Evolutionary conservation across 2,888 invertebrate genomes (phyloP), one percentile per base, ranked within the genome.

Genomic region (Drosophila picticornis): DNA sequence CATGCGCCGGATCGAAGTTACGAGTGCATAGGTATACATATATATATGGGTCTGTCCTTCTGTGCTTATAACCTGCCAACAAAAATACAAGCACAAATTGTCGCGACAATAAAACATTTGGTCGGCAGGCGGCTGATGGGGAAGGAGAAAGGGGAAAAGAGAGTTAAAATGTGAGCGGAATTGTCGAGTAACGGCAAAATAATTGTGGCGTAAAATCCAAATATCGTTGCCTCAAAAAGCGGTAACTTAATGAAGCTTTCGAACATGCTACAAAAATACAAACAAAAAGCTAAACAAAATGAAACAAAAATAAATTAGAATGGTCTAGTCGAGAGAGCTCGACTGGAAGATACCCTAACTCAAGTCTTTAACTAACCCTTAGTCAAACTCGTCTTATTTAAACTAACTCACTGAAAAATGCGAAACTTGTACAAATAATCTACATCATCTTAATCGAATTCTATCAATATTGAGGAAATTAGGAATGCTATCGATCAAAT

Each of bases 121-220:
- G 38, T 32, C 56, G n/a, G 40, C n/a, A n/a, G 43, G 31, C 25
- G 29, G n/a, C 29, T 16, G 22, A 9, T 25, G 9, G 4, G 10
- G 2, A 9, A 46, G 4, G 1, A 16, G 22, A 10, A 51, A n/a
- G 50, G 11, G 40, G 32, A 53, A 9, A 58, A 25, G 55, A 34
- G 53, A 38, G 40, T 27, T 56, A 31, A 61, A 75, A 83, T 69
- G 65, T 51, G 65, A 56, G 56, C 77, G 68, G 53, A 66, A 72
- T 64, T 69, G 77, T 77, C 64, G 69, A 48, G 67, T 73, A 84
- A 88, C 72, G 67, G 67, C 74, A 79, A 80, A 88, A 86, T 81
- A 81, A 86, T 86, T 86, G 87, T 75, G 67, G n/a, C 11, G 75
- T 70, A 80, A 85, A 83, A 77, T 88, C 83, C 73, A 75, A 85